A percentile compares a stretch with the other conserved stretches of the same genome.
Evolutionary conservation across 2,888 invertebrate genomes (phyloP).

Genomic region (Sinotaia quadrata): DNA sequence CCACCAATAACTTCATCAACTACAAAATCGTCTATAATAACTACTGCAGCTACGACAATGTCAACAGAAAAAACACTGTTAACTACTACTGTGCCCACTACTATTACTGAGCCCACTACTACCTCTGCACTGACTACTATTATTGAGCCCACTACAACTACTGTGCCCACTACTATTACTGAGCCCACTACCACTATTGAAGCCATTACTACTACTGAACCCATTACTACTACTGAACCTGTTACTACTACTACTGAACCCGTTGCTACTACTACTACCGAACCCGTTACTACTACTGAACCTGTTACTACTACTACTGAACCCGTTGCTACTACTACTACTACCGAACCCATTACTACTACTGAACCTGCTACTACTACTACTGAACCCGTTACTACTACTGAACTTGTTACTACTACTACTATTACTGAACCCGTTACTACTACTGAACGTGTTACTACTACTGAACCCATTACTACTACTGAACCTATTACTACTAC

Average conservation of each 20-base stretch:
- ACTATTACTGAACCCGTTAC: too few relatives aligned
- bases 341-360: background rate
- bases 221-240: constrained; percentile 1
- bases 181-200: background rate
- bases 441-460: too few relatives aligned
- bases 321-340: background rate
- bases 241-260: background rate
- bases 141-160: background rate
- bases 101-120: background rate
- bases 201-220: background rate
- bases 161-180: background rate
- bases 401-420: too few relatives aligned
- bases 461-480: too few relatives aligned
- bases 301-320: constrained; percentile 5
- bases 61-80: background rate
- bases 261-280: background rate
- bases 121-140: background rate
- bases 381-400: background rate
- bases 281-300: background rate
- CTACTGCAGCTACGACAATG: background rate
- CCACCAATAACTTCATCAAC: too few relatives aligned
- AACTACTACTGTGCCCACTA: background rate
- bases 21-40: background rate
- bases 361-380: background rate
- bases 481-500: too few relatives aligned